These are phyloP conservation scores for Pelusios castaneus DNA, from an alignment of 2,113 vertebrate genomes.

Conservation along the genomic window DNA sequence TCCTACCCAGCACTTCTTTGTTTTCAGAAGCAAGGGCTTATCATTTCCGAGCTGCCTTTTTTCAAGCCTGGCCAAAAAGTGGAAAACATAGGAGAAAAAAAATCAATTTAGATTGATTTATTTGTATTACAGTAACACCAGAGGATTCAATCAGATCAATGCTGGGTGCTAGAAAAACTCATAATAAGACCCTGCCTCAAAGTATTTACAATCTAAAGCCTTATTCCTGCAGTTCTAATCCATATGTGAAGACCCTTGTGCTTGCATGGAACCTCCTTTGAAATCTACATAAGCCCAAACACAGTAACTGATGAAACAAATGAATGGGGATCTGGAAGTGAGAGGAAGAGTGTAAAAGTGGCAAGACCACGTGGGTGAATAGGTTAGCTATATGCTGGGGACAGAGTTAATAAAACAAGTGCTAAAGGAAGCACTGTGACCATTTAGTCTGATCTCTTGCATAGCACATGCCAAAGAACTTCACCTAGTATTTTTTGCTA, in stretches of 20 bases:
- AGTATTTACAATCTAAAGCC: background rate
- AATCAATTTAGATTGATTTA: background rate
- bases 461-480: background rate
- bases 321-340: background rate
- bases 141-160: background rate
- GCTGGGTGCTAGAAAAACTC: background rate
- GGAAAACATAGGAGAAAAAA: background rate
- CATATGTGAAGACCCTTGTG: accelerated
- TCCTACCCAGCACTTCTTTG: background rate
- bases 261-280: background rate
- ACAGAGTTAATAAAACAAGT: background rate
- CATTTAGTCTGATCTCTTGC: background rate
- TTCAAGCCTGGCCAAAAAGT: background rate
- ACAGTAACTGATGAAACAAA: background rate
- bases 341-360: background rate
- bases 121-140: background rate
- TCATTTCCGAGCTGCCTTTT: background rate
- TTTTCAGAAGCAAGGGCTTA: background rate
- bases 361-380: background rate
- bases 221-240: background rate
- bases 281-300: background rate
- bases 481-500: background rate
- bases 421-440: background rate
- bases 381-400: background rate
- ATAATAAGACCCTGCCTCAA: background rate